These are phyloP conservation scores for Molossus molossus DNA, from an alignment of 2,797 vertebrate genomes.

Conservation along the genomic window DNA sequence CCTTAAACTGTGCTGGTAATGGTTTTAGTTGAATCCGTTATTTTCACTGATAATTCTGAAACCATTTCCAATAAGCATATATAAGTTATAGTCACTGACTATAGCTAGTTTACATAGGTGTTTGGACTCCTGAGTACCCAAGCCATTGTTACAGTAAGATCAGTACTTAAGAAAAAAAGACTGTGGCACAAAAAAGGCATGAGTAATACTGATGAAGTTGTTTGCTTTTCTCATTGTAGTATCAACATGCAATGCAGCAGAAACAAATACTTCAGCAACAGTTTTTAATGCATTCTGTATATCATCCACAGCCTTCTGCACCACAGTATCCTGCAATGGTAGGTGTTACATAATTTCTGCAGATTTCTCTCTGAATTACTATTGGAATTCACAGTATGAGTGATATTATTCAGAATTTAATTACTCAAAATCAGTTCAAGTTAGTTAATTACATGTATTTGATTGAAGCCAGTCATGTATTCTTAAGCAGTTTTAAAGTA, in stretches of 20 bases:
- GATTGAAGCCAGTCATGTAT: not conserved
- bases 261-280: constrained; percentile 94
- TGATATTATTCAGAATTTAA: constrained; percentile 11
- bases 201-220: not conserved
- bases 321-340: constrained; percentile 95
- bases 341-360: constrained; percentile 81
- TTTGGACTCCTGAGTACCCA: not conserved
- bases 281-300: constrained; percentile 92
- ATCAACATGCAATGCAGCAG: constrained; percentile 92
- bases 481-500: not conserved
- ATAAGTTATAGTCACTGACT: not conserved
- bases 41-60: constrained; percentile 55
- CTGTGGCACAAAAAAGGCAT: not conserved
- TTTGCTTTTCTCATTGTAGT: constrained; percentile 85
- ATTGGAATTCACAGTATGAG: constrained; percentile 23
- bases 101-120: constrained; percentile 3
- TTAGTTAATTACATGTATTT: constrained; percentile 18
- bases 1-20: not conserved
- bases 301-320: constrained; percentile 90
- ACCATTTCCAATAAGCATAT: not conserved
- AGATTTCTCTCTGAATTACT: not conserved
- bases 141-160: not conserved
- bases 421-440: not conserved
- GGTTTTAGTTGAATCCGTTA: not conserved
- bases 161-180: not conserved